Percentiles rank a stretch among this genome's conserved stretches.
Conservation (phyloP, 2,113 vertebrate species). For the Channa argus region DNA sequence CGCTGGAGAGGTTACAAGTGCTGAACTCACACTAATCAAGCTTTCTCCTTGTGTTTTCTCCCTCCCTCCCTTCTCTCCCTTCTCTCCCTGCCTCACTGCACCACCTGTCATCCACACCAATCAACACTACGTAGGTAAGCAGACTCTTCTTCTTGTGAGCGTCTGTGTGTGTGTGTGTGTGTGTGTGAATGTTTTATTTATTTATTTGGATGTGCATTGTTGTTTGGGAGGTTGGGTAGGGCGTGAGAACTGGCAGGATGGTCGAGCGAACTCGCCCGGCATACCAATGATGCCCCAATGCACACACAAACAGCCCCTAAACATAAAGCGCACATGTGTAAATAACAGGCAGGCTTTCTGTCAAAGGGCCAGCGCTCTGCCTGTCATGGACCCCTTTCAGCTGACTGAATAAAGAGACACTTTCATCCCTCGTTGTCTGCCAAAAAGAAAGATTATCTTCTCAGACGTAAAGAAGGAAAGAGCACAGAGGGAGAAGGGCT, state of each 20-base stretch:
- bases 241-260: slow-evolving; percentile 78
- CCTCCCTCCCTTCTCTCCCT: slow-evolving; percentile 7
- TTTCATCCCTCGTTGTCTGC: slow-evolving; percentile 53
- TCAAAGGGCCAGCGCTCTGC: slow-evolving; percentile 55
- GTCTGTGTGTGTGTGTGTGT: slow-evolving; percentile 15
- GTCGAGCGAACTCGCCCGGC: slow-evolving; percentile 57
- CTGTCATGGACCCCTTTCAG: slow-evolving; percentile 63
- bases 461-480: slow-evolving; percentile 31
- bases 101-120: slow-evolving; percentile 29
- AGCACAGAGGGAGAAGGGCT: slow-evolving; percentile 16
- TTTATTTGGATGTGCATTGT: slow-evolving; percentile 19
- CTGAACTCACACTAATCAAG: slow-evolving; percentile 72
- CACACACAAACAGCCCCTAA: slow-evolving; percentile 30
- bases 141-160: slow-evolving; percentile 11
- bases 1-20: slow-evolving; percentile 58
- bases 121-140: slow-evolving; percentile 79
- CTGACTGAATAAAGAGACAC: slow-evolving; percentile 52
- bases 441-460: slow-evolving; percentile 65
- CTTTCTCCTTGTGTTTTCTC: slow-evolving; percentile 58
- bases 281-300: slow-evolving; percentile 60
- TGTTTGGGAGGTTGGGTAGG: slow-evolving; percentile 51
- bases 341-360: slow-evolving; percentile 40
- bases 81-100: slow-evolving; percentile 10
- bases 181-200: not conserved
- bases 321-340: slow-evolving; percentile 38